Evolutionary conservation across 2,888 invertebrate genomes (phyloP).

Genomic region (Hyppa rectilinea): DNA sequence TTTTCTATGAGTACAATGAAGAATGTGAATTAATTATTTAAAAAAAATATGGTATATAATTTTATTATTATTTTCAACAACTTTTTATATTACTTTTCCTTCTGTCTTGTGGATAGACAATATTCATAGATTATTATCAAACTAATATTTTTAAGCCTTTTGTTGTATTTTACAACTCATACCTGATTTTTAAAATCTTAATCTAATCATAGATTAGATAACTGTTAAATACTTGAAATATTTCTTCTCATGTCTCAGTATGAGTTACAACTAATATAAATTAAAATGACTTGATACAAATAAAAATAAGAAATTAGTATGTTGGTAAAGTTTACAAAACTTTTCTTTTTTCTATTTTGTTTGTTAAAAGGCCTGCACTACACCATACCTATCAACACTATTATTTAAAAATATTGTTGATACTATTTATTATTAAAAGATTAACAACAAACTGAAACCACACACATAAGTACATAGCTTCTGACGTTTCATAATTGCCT

Average conservation of each 20-base stretch:
- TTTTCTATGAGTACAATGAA: not conserved
- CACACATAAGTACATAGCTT: no score
- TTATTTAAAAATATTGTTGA: no score
- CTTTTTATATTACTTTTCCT: no score
- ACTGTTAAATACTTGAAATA: not conserved
- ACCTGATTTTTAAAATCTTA: not conserved
- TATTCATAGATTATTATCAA: not conserved
- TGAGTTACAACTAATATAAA: not conserved
- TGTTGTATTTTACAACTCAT: not conserved
- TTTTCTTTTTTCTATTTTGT: no score
- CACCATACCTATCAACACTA: no score
- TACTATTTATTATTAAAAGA: no score
- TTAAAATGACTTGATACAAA: not conserved
- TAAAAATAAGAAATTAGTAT: not conserved
- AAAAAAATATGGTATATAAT: not conserved
- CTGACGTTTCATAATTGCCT: no score
- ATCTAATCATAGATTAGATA: conserved; percentile 27
- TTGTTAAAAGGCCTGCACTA: no score
- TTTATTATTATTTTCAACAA: not conserved
- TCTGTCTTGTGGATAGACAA: not conserved
- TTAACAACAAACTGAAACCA: no score
- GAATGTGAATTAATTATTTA: not conserved
- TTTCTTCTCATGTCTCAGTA: not conserved
- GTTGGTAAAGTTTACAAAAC: no score
- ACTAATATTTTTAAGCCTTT: not conserved